Conservation (phyloP, 2,797 vertebrate species). For the Sparidentex hasta region DNA sequence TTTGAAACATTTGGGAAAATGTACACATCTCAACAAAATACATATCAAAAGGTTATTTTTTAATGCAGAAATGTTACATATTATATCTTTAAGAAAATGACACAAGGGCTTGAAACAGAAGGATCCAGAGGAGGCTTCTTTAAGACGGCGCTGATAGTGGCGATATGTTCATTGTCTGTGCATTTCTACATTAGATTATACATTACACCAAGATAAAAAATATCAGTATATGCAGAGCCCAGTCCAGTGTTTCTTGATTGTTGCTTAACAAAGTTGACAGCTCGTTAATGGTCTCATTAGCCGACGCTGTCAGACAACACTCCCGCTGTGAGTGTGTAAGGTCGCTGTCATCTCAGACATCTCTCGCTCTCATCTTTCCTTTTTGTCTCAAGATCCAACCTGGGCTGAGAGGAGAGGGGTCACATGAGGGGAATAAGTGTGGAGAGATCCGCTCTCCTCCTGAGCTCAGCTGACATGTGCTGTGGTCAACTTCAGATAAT, state of each 20-base stretch:
- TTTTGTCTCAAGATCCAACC: conserved; percentile 18
- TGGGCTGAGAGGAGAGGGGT: not conserved
- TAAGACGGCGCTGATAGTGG: too few relatives aligned
- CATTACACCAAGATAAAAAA: not conserved
- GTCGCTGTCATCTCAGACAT: conserved; percentile 42
- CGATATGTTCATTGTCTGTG: not conserved
- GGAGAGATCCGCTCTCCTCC: not conserved
- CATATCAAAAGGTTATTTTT: too few relatives aligned
- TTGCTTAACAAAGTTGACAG: conserved; percentile 50
- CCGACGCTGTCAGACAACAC: conserved; percentile 42
- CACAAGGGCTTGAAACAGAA: too few relatives aligned
- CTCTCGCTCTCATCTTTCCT: conserved; percentile 42
- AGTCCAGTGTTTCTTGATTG: conserved; percentile 39
- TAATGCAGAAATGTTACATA: too few relatives aligned
- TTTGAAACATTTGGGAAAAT: too few relatives aligned
- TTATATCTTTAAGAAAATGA: too few relatives aligned
- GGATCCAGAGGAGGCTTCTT: too few relatives aligned
- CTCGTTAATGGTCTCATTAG: conserved; percentile 59
- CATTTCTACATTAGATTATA: not conserved
- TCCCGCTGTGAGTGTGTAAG: conserved; percentile 51
- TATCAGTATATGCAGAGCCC: conserved; percentile 7
- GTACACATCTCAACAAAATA: not conserved
- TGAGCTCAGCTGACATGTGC: not conserved
- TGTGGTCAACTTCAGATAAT: not conserved
- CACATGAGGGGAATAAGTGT: not conserved